Base-by-base conservation (phyloP, 2,888 invertebrate genomes). In the Drosophila leonis region DNA sequence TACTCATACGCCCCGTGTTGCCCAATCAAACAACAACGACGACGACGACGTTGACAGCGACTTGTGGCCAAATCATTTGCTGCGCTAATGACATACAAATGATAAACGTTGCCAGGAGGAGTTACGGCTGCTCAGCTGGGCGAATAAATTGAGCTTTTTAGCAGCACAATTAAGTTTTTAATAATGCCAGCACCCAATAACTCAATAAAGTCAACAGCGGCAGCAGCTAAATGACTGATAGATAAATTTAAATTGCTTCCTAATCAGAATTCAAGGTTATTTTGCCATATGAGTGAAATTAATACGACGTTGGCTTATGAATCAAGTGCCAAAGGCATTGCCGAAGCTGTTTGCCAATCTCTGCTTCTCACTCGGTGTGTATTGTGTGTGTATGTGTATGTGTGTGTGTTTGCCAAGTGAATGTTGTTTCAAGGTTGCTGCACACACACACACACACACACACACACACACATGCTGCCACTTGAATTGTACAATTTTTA, bases 181-280 rank as follows among this genome's bases (percentile, higher is more conserved):
- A 84, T 82, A 82, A 80, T 66, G 42, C 61, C 44, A 65, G 62
- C 48, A 13, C 1, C 65, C 61, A 71, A 77, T 72, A 83, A 75
- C 80, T 83, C 78, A 83, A 85, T 85, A 76, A 76, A 80, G 55
- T 68, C 39, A 54, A 8, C 54, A n/a, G 27, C 52, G 8, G 51
- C 57, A 68, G 67, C 46, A 29, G 61, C 72, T 68, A 74, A 78
- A 75, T 77, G 80, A 79, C 71, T 72, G 81, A 71, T 82, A 82
- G 86, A 81, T 78, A 85, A 62, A 83, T 82, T 78, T 64, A 83
- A 86, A 85, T 87, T 83, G 88, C 80, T 87, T 88, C 86, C 88
- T 86, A 88, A 88, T 86, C 88, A 83, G 80, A 82, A 87, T 86
- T 86, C 86, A 87, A 87, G 86, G 86, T 75, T 76, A 61, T 44